Evolutionary conservation across 2,888 invertebrate species (phyloP).

Genomic region (Epicampocera succincta): DNA sequence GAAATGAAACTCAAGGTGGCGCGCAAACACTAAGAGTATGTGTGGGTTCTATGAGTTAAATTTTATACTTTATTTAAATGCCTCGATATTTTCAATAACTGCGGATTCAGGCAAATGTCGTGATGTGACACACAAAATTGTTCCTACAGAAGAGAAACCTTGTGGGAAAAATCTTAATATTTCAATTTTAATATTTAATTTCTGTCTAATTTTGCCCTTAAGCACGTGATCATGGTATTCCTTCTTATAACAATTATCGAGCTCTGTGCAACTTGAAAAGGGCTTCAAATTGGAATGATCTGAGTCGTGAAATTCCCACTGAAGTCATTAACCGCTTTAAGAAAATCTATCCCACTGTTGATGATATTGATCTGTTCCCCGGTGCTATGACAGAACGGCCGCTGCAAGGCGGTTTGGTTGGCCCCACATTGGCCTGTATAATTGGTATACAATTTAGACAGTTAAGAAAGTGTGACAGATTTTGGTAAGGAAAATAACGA

Average conservation of each 20-base stretch:
- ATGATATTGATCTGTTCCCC: conserved; percentile 98
- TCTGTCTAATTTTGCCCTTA: too few relatives aligned
- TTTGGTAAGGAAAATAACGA: conserved; percentile 84
- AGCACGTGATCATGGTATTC: conserved; percentile 93
- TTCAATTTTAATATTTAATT: too few relatives aligned
- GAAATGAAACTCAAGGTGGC: too few relatives aligned
- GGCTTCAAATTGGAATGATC: conserved; percentile 92
- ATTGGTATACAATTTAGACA: conserved; percentile 97
- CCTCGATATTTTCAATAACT: too few relatives aligned
- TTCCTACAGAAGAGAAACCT: too few relatives aligned
- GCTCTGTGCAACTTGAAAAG: conserved; percentile 94
- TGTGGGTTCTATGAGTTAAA: too few relatives aligned
- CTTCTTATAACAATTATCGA: conserved; percentile 94
- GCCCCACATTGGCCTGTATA: conserved; percentile 96
- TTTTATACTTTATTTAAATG: too few relatives aligned
- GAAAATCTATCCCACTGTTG: conserved; percentile 92
- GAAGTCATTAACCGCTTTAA: conserved; percentile 91
- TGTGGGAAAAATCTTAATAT: too few relatives aligned
- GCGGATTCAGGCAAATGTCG: too few relatives aligned
- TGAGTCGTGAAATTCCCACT: conserved; percentile 92
- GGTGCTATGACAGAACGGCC: conserved; percentile 95
- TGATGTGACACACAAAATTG: too few relatives aligned
- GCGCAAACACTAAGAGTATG: too few relatives aligned
- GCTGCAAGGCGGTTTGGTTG: conserved; percentile 94
- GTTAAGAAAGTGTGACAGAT: conserved; percentile 95